Percentiles rank a stretch among this genome's conserved stretches.
phyloP scores from a whole-genome alignment of 64 coral and sea anemone species.

The Hydrozoanthus tunicans region DNA sequence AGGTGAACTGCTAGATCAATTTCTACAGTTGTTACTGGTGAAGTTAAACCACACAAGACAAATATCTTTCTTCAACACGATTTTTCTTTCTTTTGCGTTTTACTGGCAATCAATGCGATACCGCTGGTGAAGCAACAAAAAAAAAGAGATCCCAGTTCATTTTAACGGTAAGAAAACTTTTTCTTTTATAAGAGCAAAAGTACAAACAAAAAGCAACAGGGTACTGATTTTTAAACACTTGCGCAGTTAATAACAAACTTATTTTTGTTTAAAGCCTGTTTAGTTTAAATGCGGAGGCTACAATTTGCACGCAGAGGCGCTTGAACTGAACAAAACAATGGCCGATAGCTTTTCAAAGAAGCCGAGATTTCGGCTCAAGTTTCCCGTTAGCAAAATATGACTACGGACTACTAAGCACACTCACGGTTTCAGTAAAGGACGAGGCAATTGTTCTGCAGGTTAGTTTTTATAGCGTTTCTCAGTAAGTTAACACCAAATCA shows the following conservation, averaged over 20 bases:
- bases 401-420: too few species aligned
- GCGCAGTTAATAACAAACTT: background rate
- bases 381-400: too few species aligned
- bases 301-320: background rate
- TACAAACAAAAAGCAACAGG: background rate
- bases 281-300: background rate
- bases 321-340: background rate
- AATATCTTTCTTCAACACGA: background rate
- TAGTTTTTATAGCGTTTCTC: too few species aligned
- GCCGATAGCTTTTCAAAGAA: too few species aligned
- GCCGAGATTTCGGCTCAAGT: too few species aligned
- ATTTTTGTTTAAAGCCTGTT: background rate
- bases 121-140: background rate
- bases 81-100: background rate
- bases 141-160: background rate
- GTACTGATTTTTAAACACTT: background rate
- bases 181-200: background rate
- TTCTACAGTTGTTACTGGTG: background rate
- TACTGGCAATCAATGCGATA: background rate
- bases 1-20: background rate
- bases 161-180: conserved; percentile 7
- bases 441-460: too few species aligned
- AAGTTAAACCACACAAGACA: background rate
- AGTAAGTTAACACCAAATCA: too few species aligned
- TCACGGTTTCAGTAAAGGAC: too few species aligned